Evolutionary conservation across 1,140 invertebrate genomes (phyloP), one percentile per base, ranked within the genome.

Genomic region (Parapsyche elsis): DNA sequence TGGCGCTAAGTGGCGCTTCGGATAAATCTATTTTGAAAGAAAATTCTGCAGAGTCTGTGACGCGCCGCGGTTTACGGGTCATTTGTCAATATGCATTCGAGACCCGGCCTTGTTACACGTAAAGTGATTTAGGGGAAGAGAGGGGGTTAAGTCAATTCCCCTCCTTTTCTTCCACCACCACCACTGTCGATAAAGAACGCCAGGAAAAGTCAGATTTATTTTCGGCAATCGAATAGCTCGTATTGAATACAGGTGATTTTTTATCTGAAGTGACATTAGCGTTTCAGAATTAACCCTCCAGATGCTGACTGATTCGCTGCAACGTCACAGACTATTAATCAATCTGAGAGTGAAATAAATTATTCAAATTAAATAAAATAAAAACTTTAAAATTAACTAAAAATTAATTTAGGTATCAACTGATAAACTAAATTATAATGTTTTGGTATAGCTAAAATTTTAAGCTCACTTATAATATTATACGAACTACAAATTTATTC

Each of bases 41-140:
- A 78, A 74, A 71, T 74, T 75, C 75, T 38, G 30, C 78, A 59
- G 57, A 76, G 79, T 80, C 49, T 38, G 30, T 75, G 64, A 26
- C 53, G 64, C 38, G 12, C 10, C 57, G 71, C 71, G 71, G 78
- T 64, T 82, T 61, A 77, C 78, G 53, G 78, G 78, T 82, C 81
- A 80, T 82, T 82, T 82, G 81, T 82, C 81, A 82, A 79, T 67
- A 64, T 77, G 73, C 61, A 61, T 38, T 24, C 70, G 14, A 30
- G 64, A 24, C 19, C 10, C 49, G 19, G 24, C 44, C 21, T 23
- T 49, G 45, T 57, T 59, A 59, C 75, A 59, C 16, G 75, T 77
- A 61, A 77, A 61, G 75, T 77, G 75, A 77, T 77, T 77, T 77
- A 77, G 26, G 46, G 10, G 19, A 21, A 21, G 53, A 57, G 14